Evolutionary conservation across 2,113 vertebrate species (phyloP).

Genomic region (Ptilorrhoa leucosticta): DNA sequence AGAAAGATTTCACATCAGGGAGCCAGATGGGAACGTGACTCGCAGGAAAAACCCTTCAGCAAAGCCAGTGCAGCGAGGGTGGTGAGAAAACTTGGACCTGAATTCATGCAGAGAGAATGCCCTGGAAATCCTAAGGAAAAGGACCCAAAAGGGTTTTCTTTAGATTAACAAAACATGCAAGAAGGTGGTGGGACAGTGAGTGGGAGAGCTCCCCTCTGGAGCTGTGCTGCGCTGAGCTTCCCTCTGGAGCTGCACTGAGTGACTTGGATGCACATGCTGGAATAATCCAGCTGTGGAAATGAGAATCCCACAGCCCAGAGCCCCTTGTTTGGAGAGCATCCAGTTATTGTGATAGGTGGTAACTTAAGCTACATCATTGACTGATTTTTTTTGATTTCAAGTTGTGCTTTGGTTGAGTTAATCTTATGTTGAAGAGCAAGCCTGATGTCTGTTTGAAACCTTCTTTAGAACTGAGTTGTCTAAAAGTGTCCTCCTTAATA

Average conservation of each 20-base stretch:
- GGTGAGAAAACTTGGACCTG: not conserved
- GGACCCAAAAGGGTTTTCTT: not conserved
- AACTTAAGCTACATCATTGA: not conserved
- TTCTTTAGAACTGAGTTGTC: not conserved
- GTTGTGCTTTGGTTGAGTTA: not conserved
- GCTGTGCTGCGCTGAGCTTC: not conserved
- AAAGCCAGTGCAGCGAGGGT: fast-evolving
- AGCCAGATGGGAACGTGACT: not conserved
- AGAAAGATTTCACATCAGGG: not conserved
- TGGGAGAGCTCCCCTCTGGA: not conserved
- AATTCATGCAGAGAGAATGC: not conserved
- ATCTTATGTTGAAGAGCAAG: not conserved
- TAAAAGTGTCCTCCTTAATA: not conserved
- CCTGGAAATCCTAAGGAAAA: not conserved
- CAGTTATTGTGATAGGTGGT: not conserved
- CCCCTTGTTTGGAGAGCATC: not conserved
- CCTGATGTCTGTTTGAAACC: not conserved
- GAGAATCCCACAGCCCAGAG: not conserved
- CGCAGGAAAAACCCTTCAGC: not conserved
- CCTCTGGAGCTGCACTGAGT: not conserved
- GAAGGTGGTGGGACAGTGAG: not conserved
- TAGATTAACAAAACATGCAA: not conserved
- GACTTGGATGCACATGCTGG: fast-evolving
- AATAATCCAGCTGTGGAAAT: not conserved
- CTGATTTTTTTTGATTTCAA: not conserved